Evolutionary conservation across 2,113 vertebrate genomes (phyloP).

Genomic region (Syrrhaptes paradoxus): DNA sequence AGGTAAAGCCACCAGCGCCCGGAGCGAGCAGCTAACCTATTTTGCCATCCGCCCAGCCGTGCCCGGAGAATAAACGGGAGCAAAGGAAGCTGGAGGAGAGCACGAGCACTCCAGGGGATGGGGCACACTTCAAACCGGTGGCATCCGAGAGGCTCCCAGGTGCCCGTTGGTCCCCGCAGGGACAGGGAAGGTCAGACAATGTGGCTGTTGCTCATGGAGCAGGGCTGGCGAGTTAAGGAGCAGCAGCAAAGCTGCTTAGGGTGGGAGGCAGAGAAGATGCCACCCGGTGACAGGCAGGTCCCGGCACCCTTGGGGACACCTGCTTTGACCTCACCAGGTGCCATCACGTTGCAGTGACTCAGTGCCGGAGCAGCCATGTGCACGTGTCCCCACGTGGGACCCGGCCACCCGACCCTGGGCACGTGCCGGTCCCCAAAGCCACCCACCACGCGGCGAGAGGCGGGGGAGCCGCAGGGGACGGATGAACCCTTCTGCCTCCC

Average conservation of each 20-base stretch:
- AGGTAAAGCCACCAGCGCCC: slow-evolving; percentile 30
- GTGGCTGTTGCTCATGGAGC: neutral
- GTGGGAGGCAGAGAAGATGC: accelerated
- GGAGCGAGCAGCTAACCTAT: slow-evolving; percentile 59
- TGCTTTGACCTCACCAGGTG: neutral
- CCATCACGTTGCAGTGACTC: neutral
- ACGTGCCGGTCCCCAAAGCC: neutral
- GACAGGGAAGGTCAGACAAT: neutral
- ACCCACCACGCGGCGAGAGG: accelerated
- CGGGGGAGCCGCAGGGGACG: accelerated
- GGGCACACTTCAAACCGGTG: neutral
- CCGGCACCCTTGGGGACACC: neutral
- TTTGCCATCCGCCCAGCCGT: slow-evolving; percentile 11
- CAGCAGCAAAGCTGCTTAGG: neutral
- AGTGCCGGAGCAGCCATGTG: accelerated
- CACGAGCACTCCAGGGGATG: accelerated
- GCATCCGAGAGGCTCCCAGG: neutral
- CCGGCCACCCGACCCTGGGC: accelerated
- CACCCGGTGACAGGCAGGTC: accelerated
- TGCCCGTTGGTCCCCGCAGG: neutral
- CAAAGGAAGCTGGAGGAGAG: neutral
- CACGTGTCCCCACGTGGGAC: neutral
- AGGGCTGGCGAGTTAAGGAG: neutral
- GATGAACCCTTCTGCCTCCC: neutral
- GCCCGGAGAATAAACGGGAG: neutral